Base-by-base conservation (phyloP, 2,113 vertebrate genomes). In the Ceyx margarethae region DNA sequence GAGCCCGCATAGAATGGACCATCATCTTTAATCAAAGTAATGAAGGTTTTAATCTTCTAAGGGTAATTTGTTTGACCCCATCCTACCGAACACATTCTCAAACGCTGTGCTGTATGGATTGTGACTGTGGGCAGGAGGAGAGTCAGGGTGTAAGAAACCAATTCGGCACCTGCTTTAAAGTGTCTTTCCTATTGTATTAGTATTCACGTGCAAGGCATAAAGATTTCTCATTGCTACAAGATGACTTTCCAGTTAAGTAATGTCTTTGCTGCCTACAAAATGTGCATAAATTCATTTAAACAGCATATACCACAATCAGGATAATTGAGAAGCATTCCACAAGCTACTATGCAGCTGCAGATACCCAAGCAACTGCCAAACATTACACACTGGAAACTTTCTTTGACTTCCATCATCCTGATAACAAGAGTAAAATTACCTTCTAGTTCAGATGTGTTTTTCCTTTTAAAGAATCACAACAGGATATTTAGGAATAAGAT, bases 41-140 rank as follows among this genome's bases (percentile, higher is more conserved):
- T 95, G 90, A 93, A 81, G 61, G 35, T 60, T 94, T 91, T 90
- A 94, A 96, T 96, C 82, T 96, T 85, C 87, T 68, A 74, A 89
- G 92, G 92, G 87, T 94, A 96, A 96, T 97, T 96, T 93, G 85
- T 85, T 95, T 94, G 89, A 96, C 94, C 94, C 19, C 20, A 68
- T 88, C 35, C 53, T 75, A 83, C 65, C 69, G 83, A 94, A 93
- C 37, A 31, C 50, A 54, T 85, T 83, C 28, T 73, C 75, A 81
- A 72, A 42, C 56, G 54, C 61, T 65, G 29, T 82, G 40, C 73
- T 40, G 15, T 58, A 62, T 31, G 22, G 61, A 69, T 67, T 64
- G 64, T 81, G 61, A 56, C 93, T 15, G 61, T 0, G 5, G 67
- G 57, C 35, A 82, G 46, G 35, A 51, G 73, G 31, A 45, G 40